phyloP scores from a whole-genome alignment of 2,888 invertebrate genomes.

The Timandra comae region DNA sequence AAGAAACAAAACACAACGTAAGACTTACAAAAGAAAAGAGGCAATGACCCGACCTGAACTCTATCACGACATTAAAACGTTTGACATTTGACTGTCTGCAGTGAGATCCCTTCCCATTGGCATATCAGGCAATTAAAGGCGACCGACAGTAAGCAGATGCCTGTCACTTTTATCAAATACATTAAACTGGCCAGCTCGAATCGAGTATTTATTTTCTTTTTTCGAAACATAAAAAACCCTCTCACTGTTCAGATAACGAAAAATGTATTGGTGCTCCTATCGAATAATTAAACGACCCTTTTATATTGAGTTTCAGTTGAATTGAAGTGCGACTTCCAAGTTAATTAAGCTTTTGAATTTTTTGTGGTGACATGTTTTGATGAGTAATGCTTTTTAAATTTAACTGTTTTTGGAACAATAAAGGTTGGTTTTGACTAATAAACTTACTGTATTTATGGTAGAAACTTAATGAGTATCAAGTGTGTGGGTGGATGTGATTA shows the following conservation, averaged over 20 bases:
- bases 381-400: not conserved
- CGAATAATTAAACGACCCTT: conserved; percentile 68
- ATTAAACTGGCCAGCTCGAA: conserved; percentile 66
- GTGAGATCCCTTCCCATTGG: conserved; percentile 38
- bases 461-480: no score
- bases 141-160: conserved; percentile 65
- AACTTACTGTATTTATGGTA: no score
- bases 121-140: conserved; percentile 71
- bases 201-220: conserved; percentile 60
- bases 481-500: no score
- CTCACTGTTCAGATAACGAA: conserved; percentile 58
- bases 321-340: conserved; percentile 41
- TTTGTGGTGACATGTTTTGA: conserved; percentile 18
- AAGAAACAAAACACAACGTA: no score
- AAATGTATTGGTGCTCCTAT: conserved; percentile 60
- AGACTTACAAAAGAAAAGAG: conserved; percentile 14
- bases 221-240: conserved; percentile 54
- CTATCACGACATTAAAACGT: conserved; percentile 23
- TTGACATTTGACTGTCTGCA: conserved; percentile 26
- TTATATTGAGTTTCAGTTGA: conserved; percentile 42
- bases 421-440: not conserved
- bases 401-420: not conserved
- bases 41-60: conserved; percentile 16
- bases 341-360: conserved; percentile 50
- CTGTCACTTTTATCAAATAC: conserved; percentile 75